Conservation (phyloP, 2,888 invertebrate genomes). For the Bellardia bayeri region DNA sequence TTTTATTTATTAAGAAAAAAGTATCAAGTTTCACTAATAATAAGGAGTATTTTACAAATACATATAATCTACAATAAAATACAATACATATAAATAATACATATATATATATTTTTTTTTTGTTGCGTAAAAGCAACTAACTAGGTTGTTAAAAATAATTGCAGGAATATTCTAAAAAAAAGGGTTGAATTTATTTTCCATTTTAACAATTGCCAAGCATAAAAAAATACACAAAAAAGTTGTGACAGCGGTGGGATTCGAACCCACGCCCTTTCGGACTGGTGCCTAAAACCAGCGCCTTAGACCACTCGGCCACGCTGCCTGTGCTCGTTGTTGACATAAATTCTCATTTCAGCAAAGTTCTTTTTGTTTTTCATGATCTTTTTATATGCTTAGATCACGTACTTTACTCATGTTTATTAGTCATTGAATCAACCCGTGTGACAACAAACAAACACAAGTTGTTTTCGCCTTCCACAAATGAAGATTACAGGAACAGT, state of each 20-base stretch:
- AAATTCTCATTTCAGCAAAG: not conserved
- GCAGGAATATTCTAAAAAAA: not conserved
- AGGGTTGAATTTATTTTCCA: not conserved
- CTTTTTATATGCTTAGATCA: slow-evolving; percentile 32
- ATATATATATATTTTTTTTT: not conserved
- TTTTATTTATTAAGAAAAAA: slow-evolving; percentile 44
- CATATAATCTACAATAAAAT: not conserved
- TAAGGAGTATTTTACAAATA: not conserved
- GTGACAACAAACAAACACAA: not conserved
- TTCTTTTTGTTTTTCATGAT: slow-evolving; percentile 20
- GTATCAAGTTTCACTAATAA: slow-evolving; percentile 68
- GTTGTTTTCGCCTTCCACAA: not conserved
- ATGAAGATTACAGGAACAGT: not conserved
- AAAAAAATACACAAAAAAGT: slow-evolving; percentile 59
- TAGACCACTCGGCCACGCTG: slow-evolving; percentile 85
- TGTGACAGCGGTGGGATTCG: slow-evolving; percentile 85
- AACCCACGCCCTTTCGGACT: slow-evolving; percentile 85
- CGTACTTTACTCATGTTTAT: not conserved
- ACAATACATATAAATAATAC: too few species aligned
- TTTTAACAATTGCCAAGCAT: not conserved
- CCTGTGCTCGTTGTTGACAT: slow-evolving; percentile 70
- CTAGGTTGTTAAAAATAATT: slow-evolving; percentile 22
- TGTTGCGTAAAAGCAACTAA: not conserved
- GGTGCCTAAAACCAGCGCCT: slow-evolving; percentile 85
- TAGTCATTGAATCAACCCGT: not conserved